A percentile compares a stretch with the other conserved stretches of the same genome.
These are phyloP conservation scores for Steinernema hermaphroditum DNA, from an alignment of 2,888 invertebrate species.

Conservation along the genomic window DNA sequence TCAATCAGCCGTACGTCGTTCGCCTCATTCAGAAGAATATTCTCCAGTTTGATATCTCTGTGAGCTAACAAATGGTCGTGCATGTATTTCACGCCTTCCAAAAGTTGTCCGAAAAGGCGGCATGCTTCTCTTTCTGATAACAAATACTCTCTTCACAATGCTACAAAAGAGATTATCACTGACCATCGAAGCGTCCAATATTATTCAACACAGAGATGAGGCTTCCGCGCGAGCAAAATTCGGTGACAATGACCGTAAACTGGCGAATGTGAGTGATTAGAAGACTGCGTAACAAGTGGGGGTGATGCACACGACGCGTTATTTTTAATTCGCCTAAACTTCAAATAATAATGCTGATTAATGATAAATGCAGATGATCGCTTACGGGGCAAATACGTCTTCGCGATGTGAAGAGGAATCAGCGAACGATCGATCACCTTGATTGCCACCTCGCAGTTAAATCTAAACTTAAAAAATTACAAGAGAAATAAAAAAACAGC, in stretches of 20 bases:
- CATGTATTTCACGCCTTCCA: conserved; percentile 56
- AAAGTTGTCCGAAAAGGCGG: conserved; percentile 55
- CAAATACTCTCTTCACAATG: too few species aligned
- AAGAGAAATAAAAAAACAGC: conserved; percentile 23
- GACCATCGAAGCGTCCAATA: conserved; percentile 4
- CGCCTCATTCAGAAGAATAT: conserved; percentile 54
- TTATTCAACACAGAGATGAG: conserved; percentile 45
- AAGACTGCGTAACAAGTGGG: conserved; percentile 44
- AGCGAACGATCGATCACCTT: conserved; percentile 55
- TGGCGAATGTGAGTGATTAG: conserved; percentile 42
- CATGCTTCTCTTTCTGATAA: conserved; percentile 45
- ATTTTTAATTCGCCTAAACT: conserved; percentile 11
- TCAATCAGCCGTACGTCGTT: conserved; percentile 57
- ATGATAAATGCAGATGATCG: not conserved
- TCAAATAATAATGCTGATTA: not conserved
- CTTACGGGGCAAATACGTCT: conserved; percentile 10
- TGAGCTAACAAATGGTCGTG: conserved; percentile 45
- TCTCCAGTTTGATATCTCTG: conserved; percentile 48
- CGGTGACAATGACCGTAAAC: conserved; percentile 49
- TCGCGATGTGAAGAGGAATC: conserved; percentile 44
- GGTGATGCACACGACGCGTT: conserved; percentile 34
- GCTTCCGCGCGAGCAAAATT: conserved; percentile 54
- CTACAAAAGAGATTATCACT: too few species aligned
- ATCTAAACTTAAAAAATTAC: conserved; percentile 35
- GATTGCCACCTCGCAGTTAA: conserved; percentile 47